A percentile compares a stretch with the other conserved stretches of the same genome.
phyloP scores from a whole-genome alignment of 2,113 vertebrate genomes.

The Phoxinus phoxinus region DNA sequence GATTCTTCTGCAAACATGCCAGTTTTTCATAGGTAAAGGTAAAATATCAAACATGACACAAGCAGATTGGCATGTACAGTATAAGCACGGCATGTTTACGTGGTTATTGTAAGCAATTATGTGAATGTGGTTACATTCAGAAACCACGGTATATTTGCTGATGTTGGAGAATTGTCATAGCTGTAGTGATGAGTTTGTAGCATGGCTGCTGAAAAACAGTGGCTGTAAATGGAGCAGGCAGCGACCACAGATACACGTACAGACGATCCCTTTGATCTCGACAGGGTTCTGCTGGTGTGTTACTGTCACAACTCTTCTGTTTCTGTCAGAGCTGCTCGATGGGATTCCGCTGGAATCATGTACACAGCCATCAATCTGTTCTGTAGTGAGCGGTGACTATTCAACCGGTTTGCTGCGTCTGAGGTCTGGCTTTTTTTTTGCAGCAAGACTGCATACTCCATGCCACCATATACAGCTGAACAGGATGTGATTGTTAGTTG shows the following conservation, averaged over 20 bases:
- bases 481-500: conserved; percentile 71
- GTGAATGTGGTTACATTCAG: conserved; percentile 41
- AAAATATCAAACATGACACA: conserved; percentile 16
- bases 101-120: conserved; percentile 27
- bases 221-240: conserved; percentile 32
- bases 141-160: conserved; percentile 49
- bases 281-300: conserved; percentile 17
- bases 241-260: conserved; percentile 45
- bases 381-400: conserved; percentile 52
- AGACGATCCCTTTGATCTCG: conserved; percentile 47
- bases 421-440: conserved; percentile 55
- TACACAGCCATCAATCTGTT: not conserved
- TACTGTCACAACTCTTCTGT: conserved; percentile 15
- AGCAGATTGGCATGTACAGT: not conserved
- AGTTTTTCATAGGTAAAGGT: conserved; percentile 20
- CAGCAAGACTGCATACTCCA: conserved; percentile 64
- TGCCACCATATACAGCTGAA: conserved; percentile 70
- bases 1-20: conserved; percentile 71
- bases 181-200: conserved; percentile 42
- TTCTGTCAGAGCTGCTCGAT: conserved; percentile 13
- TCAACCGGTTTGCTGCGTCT: conserved; percentile 41
- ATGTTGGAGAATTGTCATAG: conserved; percentile 36
- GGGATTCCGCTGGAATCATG: conserved; percentile 24
- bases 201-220: conserved; percentile 48
- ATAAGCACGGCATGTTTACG: conserved; percentile 6